Evolutionary conservation across 2,888 invertebrate species (phyloP).

Genomic region (Pachydiplax longipennis): DNA sequence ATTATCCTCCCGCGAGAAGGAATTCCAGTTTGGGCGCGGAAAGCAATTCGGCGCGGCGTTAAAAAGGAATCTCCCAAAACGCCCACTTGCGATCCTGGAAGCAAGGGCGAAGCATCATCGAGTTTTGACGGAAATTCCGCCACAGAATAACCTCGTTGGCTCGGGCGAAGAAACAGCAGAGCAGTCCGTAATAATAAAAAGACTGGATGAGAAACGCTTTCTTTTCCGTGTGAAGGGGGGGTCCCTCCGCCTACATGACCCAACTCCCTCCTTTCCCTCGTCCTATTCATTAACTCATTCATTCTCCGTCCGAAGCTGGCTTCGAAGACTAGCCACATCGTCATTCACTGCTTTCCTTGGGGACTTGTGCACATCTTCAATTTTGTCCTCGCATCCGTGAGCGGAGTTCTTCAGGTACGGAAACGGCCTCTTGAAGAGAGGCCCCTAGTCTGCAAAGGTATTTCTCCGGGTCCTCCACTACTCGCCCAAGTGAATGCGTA

Average conservation of each 20-base stretch:
- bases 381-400: neutral
- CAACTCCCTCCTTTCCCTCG: neutral
- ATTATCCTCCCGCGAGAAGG: no score
- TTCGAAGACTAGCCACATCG: neutral
- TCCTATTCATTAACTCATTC: neutral
- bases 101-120: neutral
- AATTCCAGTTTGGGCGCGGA: no score
- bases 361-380: neutral
- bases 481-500: neutral
- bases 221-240: neutral
- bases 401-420: neutral
- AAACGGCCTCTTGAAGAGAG: neutral
- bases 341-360: neutral
- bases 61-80: neutral
- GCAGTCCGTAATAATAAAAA: neutral
- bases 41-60: no score
- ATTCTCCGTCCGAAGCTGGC: neutral
- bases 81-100: neutral
- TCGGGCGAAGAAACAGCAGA: neutral
- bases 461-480: neutral
- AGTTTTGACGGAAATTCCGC: neutral
- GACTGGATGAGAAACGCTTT: neutral
- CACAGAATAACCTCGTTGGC: neutral
- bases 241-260: neutral
- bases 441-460: neutral